A percentile compares a stretch with the other conserved stretches of the same genome.
Conservation (phyloP, 1,140 invertebrate genomes). For the Phortica variegata region DNA sequence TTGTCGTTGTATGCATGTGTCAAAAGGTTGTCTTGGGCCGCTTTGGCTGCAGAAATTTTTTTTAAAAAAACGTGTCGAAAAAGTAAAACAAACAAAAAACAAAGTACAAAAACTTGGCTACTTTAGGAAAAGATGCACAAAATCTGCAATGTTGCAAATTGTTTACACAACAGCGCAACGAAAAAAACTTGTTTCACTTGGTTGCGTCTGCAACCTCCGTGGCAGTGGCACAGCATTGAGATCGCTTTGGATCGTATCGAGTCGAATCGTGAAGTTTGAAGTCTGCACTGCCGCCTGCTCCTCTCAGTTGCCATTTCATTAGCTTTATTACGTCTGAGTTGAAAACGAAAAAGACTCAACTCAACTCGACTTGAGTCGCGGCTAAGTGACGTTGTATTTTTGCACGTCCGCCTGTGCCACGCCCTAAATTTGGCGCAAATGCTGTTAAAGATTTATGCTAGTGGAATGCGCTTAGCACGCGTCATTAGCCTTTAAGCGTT, state of each 20-base stretch:
- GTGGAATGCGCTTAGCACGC: constrained; percentile 22
- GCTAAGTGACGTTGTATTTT: constrained; percentile 14
- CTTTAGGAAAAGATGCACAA: too few relatives aligned
- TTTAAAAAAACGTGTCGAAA: background rate
- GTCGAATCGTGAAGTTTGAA: too few relatives aligned
- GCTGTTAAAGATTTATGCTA: background rate
- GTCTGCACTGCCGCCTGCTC: constrained; percentile 23
- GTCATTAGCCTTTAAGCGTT: constrained; percentile 33
- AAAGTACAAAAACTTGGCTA: constrained; percentile 18
- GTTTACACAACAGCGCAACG: constrained; percentile 6
- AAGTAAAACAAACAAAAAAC: background rate
- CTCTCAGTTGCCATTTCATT: constrained; percentile 32
- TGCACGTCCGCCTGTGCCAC: constrained; percentile 9
- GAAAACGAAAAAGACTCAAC: too few relatives aligned
- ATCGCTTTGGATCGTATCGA: too few relatives aligned
- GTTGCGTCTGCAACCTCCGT: constrained; percentile 19
- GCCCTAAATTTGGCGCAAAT: constrained; percentile 9
- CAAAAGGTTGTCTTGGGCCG: constrained; percentile 37
- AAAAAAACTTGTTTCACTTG: constrained; percentile 43
- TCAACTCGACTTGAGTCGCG: constrained; percentile 12
- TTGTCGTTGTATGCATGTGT: constrained; percentile 36
- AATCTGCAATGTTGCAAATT: too few relatives aligned
- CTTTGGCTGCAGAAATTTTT: constrained; percentile 6
- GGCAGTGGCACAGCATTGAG: too few relatives aligned
- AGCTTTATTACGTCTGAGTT: constrained; percentile 11